These are phyloP conservation scores for Lutraria rhynchaena DNA, from an alignment of 1,140 invertebrate species.

Conservation along the genomic window DNA sequence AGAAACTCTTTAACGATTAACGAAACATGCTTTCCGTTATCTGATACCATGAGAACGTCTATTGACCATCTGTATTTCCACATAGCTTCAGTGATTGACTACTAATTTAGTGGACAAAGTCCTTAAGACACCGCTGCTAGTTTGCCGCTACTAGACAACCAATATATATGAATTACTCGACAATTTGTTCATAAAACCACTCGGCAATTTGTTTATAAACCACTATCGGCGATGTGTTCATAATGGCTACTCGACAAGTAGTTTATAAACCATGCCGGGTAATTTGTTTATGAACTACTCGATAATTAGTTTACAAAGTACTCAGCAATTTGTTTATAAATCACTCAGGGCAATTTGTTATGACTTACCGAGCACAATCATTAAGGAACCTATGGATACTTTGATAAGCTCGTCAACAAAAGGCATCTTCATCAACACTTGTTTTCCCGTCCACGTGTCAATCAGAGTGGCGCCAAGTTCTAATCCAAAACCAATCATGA, in stretches of 20 bases:
- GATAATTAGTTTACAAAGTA: background rate
- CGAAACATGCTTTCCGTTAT: too few relatives aligned
- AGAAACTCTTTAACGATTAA: too few relatives aligned
- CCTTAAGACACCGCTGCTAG: too few relatives aligned
- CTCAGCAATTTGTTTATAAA: background rate
- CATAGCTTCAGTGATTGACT: too few relatives aligned
- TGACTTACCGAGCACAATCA: slow-evolving; percentile 76
- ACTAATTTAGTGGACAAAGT: too few relatives aligned
- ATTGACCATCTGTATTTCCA: too few relatives aligned
- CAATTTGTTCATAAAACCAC: background rate
- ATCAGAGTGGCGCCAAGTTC: slow-evolving; percentile 74
- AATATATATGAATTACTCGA: background rate
- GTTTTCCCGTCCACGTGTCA: slow-evolving; percentile 76
- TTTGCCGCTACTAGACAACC: too few relatives aligned
- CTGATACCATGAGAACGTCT: too few relatives aligned
- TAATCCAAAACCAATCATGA: slow-evolving; percentile 69
- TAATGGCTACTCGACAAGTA: background rate
- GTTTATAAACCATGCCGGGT: too few relatives aligned
- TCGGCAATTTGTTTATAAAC: background rate
- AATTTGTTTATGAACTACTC: background rate
- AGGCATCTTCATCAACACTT: slow-evolving; percentile 66
- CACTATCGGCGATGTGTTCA: background rate
- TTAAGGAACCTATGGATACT: slow-evolving; percentile 69
- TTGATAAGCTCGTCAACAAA: slow-evolving; percentile 75
- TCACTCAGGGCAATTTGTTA: background rate